Evolutionary conservation across 2,888 invertebrate species (phyloP).

Genomic region (Calameuta pallipes): DNA sequence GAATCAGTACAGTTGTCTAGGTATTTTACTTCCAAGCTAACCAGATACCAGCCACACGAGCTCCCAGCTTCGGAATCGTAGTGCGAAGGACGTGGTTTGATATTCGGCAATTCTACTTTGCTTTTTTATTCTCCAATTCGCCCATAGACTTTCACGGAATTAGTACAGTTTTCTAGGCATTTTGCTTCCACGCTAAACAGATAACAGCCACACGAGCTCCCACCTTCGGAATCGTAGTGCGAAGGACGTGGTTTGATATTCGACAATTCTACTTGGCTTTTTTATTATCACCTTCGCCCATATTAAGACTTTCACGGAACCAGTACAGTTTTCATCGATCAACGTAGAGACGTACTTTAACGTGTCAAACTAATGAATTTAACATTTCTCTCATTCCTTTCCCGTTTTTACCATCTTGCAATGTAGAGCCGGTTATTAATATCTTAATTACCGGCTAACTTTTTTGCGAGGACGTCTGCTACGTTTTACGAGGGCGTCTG

Average conservation of each 20-base stretch:
- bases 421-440: constrained; percentile 34
- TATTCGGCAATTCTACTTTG: too few relatives aligned
- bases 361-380: not conserved
- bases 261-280: not conserved
- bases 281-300: not conserved
- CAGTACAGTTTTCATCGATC: not conserved
- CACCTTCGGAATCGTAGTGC: too few relatives aligned
- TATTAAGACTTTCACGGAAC: not conserved
- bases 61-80: too few relatives aligned
- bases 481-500: constrained; percentile 8
- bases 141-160: too few relatives aligned
- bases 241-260: not conserved
- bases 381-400: not conserved
- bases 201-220: too few relatives aligned
- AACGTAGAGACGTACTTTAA: not conserved
- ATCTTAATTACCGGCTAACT: constrained; percentile 38
- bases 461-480: constrained; percentile 37
- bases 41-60: too few relatives aligned
- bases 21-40: too few relatives aligned
- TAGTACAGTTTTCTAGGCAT: too few relatives aligned
- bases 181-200: not conserved
- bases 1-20: not conserved
- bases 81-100: too few relatives aligned
- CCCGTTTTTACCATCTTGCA: not conserved
- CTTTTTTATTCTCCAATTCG: too few relatives aligned